A percentile compares a stretch with the other conserved stretches of the same genome.
These are phyloP conservation scores for Aphyosemion australe DNA, from an alignment of 2,113 vertebrate species.

Conservation along the genomic window DNA sequence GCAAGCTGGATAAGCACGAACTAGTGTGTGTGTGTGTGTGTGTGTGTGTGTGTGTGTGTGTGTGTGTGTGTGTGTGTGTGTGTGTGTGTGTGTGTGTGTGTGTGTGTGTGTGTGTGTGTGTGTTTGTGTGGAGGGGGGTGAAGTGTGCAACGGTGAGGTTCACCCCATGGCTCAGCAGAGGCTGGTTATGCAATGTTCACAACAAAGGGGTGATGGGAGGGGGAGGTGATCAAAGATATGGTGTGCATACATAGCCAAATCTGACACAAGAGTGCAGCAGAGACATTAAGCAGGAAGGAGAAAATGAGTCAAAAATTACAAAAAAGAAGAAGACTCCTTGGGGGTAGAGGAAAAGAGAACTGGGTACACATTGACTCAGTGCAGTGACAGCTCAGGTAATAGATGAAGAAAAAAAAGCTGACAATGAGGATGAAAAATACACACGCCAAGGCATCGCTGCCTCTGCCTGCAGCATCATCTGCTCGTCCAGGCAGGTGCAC, in stretches of 20 bases:
- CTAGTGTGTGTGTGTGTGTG: background rate
- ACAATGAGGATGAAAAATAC: conserved; percentile 19
- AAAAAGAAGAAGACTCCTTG: conserved; percentile 40
- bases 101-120: no score
- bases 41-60: no score
- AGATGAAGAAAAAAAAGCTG: conserved; percentile 6
- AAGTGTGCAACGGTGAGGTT: background rate
- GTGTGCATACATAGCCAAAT: conserved; percentile 58
- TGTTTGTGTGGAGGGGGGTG: background rate
- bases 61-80: no score
- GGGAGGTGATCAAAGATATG: conserved; percentile 48
- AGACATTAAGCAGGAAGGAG: conserved; percentile 28
- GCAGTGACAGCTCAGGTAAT: conserved; percentile 18
- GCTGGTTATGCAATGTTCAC: conserved; percentile 65
- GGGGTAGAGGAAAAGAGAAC: conserved; percentile 31
- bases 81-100: no score
- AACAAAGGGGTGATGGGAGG: conserved; percentile 34
- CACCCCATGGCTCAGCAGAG: conserved; percentile 36
- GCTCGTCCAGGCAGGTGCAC: conserved; percentile 54
- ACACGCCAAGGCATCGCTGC: conserved; percentile 26
- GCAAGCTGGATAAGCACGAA: conserved; percentile 13
- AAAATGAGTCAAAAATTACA: conserved; percentile 38
- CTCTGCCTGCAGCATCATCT: conserved; percentile 44
- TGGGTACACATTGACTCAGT: conserved; percentile 35
- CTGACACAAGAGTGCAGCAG: conserved; percentile 46